Evolutionary conservation across 2,113 vertebrate genomes (phyloP), one percentile per base, ranked within the genome.

Genomic region (Pseudorectes ferrugineus): DNA sequence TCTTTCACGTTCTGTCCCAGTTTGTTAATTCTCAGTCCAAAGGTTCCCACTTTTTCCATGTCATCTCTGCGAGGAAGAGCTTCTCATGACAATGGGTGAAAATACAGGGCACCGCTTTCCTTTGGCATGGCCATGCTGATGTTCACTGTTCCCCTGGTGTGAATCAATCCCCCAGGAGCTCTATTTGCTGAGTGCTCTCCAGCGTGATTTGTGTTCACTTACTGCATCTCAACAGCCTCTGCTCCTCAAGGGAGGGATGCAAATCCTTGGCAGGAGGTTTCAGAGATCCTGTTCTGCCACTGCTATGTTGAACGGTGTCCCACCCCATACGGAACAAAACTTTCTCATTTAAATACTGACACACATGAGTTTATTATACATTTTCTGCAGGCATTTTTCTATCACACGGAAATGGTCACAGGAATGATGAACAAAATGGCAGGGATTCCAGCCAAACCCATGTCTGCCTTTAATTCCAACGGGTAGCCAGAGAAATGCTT

Each of bases 341-440:
- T 58, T 75, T 70, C 38, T 75, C n/a, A 48, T 68, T 65, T 93
- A 75, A 93, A 91, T 70, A 49, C 45, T 52, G 42, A 66, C 62
- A 68, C 40, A 71, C 57, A 62, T 0, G 3, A 35, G 42, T 71
- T 88, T 79, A 49, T 70, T 52, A 70, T 17, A 81, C 6, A 0
- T 70, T 88, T 95, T 93, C 65, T 92, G 65, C 61, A 86, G 31
- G 51, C 55, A 24, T 80, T 92, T 61, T 89, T 86, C 66, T 91
- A 33, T 85, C 28, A 24, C 13, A 10, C 11, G 22, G 58, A 72
- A 82, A 55, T 10, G 33, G 76, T 83, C 67, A 51, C 46, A 79
- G 42, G 42, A 91, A 36, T 0, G 1, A 63, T 35, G 81, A 88
- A 76, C n/a, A 74, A 85, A 88, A 77, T 21, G 45, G 62, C 54